phyloP scores from a whole-genome alignment of 53 echinoderm and acorn worm genomes.

The Temnopleurus reevesii region DNA sequence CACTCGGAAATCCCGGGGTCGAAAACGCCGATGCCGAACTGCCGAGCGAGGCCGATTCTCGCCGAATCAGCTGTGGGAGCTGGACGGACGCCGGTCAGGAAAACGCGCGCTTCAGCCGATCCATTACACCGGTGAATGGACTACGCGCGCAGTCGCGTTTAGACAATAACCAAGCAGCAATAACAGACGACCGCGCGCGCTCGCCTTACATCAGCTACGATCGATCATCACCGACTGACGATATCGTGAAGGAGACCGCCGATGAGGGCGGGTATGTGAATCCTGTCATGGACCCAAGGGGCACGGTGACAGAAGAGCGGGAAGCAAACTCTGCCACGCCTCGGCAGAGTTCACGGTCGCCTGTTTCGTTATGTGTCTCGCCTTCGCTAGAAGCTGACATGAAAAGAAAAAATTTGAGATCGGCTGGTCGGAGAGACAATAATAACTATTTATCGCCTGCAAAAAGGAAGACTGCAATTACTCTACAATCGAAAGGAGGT shows the following conservation, averaged over 20 bases:
- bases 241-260: neutral
- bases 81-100: slow-evolving; percentile 15
- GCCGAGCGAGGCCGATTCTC: neutral
- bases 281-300: slow-evolving; percentile 47
- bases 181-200: neutral
- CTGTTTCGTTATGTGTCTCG: no score
- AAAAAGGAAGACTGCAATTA: neutral
- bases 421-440: slow-evolving; percentile 9
- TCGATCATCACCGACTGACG: neutral
- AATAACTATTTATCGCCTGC: slow-evolving; percentile 32
- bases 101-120: neutral
- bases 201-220: neutral
- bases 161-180: neutral
- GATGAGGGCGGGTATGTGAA: slow-evolving; percentile 41
- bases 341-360: no score
- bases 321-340: neutral
- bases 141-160: neutral
- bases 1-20: neutral
- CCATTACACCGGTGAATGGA: neutral
- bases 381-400: neutral
- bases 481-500: neutral
- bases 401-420: neutral
- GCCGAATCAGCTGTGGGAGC: neutral
- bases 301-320: slow-evolving; percentile 20
- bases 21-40: neutral